phyloP scores from a whole-genome alignment of 2,888 invertebrate species.

The Cloeon dipterum region DNA sequence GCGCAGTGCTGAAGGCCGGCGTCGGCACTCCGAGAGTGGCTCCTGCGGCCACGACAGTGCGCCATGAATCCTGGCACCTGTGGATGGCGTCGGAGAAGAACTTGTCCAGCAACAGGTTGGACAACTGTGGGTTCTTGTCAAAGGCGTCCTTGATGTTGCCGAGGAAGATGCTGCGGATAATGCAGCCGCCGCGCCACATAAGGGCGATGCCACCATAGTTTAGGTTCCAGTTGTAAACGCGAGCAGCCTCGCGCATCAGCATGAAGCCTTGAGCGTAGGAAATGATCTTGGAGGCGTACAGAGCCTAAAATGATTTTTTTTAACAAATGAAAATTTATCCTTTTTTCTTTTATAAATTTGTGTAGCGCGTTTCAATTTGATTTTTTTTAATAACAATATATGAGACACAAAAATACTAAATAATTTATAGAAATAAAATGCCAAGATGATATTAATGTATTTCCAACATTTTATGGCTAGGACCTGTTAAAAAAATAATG shows the following conservation, averaged over 20 bases:
- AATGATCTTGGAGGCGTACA: constrained; percentile 94
- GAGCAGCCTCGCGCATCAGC: constrained; percentile 80
- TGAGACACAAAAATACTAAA: too few relatives aligned
- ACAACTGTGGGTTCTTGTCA: constrained; percentile 62
- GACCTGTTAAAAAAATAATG: too few relatives aligned
- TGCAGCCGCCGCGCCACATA: constrained; percentile 99
- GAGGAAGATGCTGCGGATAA: constrained; percentile 74
- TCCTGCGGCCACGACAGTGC: constrained; percentile 48
- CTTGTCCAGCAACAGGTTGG: constrained; percentile 73
- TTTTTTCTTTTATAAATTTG: too few relatives aligned
- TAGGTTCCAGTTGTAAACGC: constrained; percentile 75
- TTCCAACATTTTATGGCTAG: too few relatives aligned
- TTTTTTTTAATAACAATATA: too few relatives aligned
- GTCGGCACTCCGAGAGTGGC: constrained; percentile 69
- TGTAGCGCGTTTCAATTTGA: too few relatives aligned
- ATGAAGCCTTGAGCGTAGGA: constrained; percentile 98
- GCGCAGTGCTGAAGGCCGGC: constrained; percentile 78
- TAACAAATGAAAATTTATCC: too few relatives aligned
- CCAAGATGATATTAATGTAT: too few relatives aligned
- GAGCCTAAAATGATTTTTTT: constrained; percentile 51
- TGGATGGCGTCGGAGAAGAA: constrained; percentile 76
- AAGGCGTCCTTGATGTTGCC: constrained; percentile 87
- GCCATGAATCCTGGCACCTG: constrained; percentile 60
- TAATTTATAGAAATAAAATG: too few relatives aligned
- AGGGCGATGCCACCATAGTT: constrained; percentile 95